phyloP scores from a whole-genome alignment of 2,113 vertebrate species.

The Platysternon megacephalum region DNA sequence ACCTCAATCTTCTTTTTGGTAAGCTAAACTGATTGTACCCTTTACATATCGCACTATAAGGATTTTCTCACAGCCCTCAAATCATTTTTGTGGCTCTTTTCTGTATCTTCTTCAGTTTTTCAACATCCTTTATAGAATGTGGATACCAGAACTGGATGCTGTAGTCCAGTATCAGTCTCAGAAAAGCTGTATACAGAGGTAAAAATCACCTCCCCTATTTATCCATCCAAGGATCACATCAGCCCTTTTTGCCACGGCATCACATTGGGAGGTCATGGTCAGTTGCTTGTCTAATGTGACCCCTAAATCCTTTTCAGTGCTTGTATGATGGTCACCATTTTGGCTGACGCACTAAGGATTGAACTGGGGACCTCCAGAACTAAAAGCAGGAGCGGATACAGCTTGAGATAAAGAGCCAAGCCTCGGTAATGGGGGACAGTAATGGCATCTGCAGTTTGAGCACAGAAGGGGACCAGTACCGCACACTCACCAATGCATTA shows the following conservation, averaged over 20 bases:
- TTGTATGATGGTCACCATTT: not conserved
- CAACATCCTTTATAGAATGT: not conserved
- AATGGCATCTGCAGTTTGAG: not conserved
- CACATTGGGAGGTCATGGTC: no score
- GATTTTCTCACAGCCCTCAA: no score
- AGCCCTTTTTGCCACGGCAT: not conserved
- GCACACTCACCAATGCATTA: not conserved
- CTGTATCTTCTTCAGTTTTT: not conserved
- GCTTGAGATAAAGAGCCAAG: not conserved
- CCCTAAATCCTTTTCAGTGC: not conserved
- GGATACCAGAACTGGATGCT: no score
- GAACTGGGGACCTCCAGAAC: not conserved
- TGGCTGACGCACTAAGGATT: not conserved
- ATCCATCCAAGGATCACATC: not conserved
- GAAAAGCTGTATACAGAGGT: not conserved
- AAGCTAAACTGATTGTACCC: not conserved
- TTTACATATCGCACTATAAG: not conserved
- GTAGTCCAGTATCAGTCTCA: not conserved
- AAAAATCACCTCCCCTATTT: not conserved
- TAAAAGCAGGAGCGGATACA: not conserved
- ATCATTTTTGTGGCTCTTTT: no score
- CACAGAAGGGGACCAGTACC: not conserved
- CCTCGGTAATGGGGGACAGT: fast-evolving
- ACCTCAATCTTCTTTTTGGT: not conserved
- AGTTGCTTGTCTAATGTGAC: not conserved